phyloP scores from a whole-genome alignment of 2,888 invertebrate species.

The Lithophane socia region DNA sequence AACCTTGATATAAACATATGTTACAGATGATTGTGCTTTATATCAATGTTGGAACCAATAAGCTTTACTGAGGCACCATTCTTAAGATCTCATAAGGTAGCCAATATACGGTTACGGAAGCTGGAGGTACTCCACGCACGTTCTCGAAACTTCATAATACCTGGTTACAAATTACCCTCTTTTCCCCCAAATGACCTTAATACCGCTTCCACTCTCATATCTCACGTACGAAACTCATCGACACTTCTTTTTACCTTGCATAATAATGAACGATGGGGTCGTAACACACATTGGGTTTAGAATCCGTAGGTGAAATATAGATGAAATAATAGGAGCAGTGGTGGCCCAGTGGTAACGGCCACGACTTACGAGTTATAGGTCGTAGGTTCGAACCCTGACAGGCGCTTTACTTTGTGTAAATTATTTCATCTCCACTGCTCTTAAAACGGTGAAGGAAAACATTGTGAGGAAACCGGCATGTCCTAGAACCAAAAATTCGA shows the following conservation, averaged over 20 bases:
- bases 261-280: constrained; percentile 3
- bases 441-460: too few species aligned
- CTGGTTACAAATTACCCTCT: constrained; percentile 37
- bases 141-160: constrained; percentile 11
- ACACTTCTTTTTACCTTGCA: constrained; percentile 30
- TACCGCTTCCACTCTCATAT: constrained; percentile 6
- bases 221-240: constrained; percentile 42
- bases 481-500: too few species aligned
- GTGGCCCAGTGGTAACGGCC: too few species aligned
- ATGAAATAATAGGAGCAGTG: background rate
- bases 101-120: background rate
- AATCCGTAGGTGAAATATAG: background rate
- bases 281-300: constrained; percentile 5
- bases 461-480: too few species aligned
- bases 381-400: too few species aligned
- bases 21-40: background rate
- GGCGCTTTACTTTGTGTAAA: too few species aligned
- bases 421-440: too few species aligned
- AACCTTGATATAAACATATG: background rate
- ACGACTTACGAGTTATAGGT: too few species aligned
- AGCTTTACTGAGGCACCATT: background rate
- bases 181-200: constrained; percentile 37
- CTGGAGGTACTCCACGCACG: constrained; percentile 18
- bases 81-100: background rate
- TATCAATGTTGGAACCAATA: background rate